Conservation (phyloP, 2,888 invertebrate species). For the Azorinus chamasolen region DNA sequence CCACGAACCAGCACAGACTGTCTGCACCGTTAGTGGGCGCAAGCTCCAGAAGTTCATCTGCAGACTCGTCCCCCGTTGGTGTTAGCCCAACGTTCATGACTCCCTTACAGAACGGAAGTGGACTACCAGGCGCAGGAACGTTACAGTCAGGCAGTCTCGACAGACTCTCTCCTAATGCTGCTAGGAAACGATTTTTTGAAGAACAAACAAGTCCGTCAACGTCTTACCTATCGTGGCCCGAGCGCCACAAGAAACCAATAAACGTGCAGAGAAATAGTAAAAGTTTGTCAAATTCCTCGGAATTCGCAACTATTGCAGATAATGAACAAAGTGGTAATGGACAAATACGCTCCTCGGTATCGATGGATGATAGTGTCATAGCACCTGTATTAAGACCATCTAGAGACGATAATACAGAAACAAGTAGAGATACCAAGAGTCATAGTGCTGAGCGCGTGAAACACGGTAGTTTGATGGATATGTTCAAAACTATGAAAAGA, state of each 20-base stretch:
- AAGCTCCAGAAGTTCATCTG: conserved; percentile 43
- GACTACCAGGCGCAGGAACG: conserved; percentile 32
- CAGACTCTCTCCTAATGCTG: conserved; percentile 73
- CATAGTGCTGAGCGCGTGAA: conserved; percentile 68
- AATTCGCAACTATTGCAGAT: conserved; percentile 37
- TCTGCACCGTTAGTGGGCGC: conserved; percentile 45
- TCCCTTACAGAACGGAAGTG: conserved; percentile 17
- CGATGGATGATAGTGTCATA: conserved; percentile 59
- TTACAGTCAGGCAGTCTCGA: conserved; percentile 63
- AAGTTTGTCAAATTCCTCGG: conserved; percentile 55
- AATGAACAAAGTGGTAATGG: conserved; percentile 35
- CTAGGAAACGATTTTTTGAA: conserved; percentile 78
- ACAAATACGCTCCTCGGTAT: conserved; percentile 51
- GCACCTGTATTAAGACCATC: conserved; percentile 25
- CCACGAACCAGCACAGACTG: conserved; percentile 53
- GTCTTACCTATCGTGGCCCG: conserved; percentile 72
- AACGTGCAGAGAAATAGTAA: conserved; percentile 46
- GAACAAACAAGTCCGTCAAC: conserved; percentile 34
- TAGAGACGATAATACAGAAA: conserved; percentile 68
- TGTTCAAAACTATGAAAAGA: conserved; percentile 76
- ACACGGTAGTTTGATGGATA: conserved; percentile 73
- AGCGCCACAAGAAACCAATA: conserved; percentile 53
- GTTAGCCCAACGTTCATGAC: conserved; percentile 43
- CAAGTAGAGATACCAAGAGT: conserved; percentile 73
- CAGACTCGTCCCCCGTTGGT: conserved; percentile 54